Evolutionary conservation across 2,888 invertebrate species (phyloP), one percentile per base, ranked within the genome.

Genomic region (Pristionchus japonicus): DNA sequence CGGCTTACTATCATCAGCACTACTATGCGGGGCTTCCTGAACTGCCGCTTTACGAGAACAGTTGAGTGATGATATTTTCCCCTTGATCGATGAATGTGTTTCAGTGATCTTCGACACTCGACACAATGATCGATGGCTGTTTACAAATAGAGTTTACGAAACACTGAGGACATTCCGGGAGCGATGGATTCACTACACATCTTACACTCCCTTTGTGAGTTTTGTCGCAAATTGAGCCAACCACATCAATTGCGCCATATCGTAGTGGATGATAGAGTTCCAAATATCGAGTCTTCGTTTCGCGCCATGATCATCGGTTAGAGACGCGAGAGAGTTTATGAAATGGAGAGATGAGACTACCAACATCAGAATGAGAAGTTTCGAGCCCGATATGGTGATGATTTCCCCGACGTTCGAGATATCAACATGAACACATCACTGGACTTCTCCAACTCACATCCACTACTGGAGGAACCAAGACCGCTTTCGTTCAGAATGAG

Each of bases 321-420:
- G n/a, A n/a, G n/a, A n/a, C n/a, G n/a, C n/a, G n/a, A n/a, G n/a
- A n/a, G n/a, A n/a, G n/a, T n/a, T n/a, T n/a, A n/a, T n/a, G n/a
- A n/a, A n/a, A n/a, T n/a, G n/a, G n/a, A n/a, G n/a, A n/a, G n/a
- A n/a, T n/a, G n/a, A n/a, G n/a, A n/a, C 7, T 9, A 43, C 6
- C 4, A 70, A 11, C 31, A 15, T 64, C 61, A 87, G 87, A 87
- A 77, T n/a, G 20, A 40, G n/a, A 77, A 80, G 34, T 17, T 80
- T 9, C 52, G 80, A 15, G 77, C 80, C 9, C 37, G 52, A 40
- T 87, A 57, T 40, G 87, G 87, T 13, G 77, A n/a, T 6, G 31
- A 77, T 34, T 87, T 87, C 61, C 87, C 87, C 13, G 87, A 87
- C 23, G 87, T 87, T 9, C 23, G 80, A 37, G 80, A 87, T 11